A percentile compares a stretch with the other conserved stretches of the same genome.
Conservation (phyloP, 1,140 invertebrate genomes). For the Hesperophylax magnus region DNA sequence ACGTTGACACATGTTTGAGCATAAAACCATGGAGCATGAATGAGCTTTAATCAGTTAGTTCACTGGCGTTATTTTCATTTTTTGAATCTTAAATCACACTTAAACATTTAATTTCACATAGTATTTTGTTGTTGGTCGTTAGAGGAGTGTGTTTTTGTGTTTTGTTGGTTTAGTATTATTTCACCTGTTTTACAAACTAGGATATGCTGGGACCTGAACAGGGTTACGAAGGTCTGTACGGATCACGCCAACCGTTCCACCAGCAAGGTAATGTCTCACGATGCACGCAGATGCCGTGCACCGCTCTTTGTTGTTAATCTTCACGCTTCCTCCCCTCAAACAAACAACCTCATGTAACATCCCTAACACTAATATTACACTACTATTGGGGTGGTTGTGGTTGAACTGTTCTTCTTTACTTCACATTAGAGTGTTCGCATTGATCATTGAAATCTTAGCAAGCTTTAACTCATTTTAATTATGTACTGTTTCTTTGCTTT, state of each 20-base stretch:
- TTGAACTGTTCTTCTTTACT: neutral
- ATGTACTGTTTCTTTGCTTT: too few species aligned
- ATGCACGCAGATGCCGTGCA: constrained; percentile 35
- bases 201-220: constrained; percentile 94
- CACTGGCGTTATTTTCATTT: neutral
- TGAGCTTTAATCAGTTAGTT: too few species aligned
- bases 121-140: constrained; percentile 33
- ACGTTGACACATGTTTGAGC: too few species aligned
- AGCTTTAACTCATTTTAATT: neutral
- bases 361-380: constrained; percentile 7
- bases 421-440: neutral
- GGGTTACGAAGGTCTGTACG: constrained; percentile 92
- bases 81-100: constrained; percentile 45
- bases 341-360: neutral
- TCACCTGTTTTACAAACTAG: constrained; percentile 75
- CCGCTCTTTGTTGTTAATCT: constrained; percentile 12
- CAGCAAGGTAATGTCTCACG: constrained; percentile 81
- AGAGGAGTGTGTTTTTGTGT: constrained; percentile 42
- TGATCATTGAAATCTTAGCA: constrained; percentile 5
- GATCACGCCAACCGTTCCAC: constrained; percentile 79
- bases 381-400: constrained; percentile 5
- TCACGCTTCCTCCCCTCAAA: constrained; percentile 25
- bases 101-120: constrained; percentile 31
- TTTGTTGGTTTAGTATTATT: constrained; percentile 70
- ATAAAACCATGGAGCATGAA: too few species aligned